phyloP scores from a whole-genome alignment of 2,888 invertebrate species.

The Tupiocoris notatus region DNA sequence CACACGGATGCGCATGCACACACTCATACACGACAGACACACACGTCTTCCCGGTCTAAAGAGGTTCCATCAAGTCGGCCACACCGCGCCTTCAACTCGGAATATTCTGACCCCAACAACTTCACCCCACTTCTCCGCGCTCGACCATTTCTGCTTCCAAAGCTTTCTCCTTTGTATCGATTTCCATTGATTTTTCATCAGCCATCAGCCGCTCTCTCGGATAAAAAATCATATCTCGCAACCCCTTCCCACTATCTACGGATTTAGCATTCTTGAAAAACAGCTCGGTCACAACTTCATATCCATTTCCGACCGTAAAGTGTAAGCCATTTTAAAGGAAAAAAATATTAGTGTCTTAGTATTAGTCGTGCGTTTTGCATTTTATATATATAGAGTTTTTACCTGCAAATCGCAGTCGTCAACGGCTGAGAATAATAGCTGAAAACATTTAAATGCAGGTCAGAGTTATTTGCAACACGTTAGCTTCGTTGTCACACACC shows the following conservation, averaged over 20 bases:
- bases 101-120: neutral
- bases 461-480: too few species aligned
- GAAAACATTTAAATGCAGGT: too few species aligned
- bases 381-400: too few species aligned
- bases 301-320: too few species aligned
- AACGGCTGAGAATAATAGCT: too few species aligned
- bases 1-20: neutral
- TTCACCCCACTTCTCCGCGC: neutral
- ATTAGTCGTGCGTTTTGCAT: too few species aligned
- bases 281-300: too few species aligned
- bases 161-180: conserved; percentile 18
- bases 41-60: neutral
- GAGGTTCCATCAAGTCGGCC: neutral
- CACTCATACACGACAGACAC: neutral
- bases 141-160: too few species aligned
- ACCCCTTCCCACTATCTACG: conserved; percentile 6
- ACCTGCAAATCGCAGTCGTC: too few species aligned
- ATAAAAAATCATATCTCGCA: conserved; percentile 16
- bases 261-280: neutral
- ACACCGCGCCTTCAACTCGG: neutral
- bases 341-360: too few species aligned
- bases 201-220: neutral
- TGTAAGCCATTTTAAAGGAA: too few species aligned
- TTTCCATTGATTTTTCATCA: conserved; percentile 26
- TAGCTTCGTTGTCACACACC: too few species aligned